Conservation (phyloP, 2,797 vertebrate genomes). For the Esox masquinongy region DNA sequence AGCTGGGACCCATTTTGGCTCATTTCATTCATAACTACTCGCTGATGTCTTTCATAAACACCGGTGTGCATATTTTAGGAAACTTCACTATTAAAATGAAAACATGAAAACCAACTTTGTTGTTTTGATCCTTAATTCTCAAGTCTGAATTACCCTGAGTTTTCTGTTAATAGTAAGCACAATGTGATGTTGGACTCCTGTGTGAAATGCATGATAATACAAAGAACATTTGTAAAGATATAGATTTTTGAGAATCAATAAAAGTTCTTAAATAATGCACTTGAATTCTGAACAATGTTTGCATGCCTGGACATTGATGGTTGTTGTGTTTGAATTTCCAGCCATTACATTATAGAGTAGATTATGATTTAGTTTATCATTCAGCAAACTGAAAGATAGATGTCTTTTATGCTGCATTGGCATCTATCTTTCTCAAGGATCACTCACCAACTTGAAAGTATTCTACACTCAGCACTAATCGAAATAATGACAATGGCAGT, state of each 20-base stretch:
- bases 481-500: slow-evolving; percentile 1
- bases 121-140: not conserved
- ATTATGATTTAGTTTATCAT: not conserved
- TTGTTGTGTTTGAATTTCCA: not conserved
- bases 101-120: not conserved
- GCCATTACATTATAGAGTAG: not conserved
- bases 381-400: not conserved
- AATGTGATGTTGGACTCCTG: not conserved
- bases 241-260: not conserved
- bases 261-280: not conserved
- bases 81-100: not conserved
- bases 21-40: too few relatives aligned
- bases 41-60: too few relatives aligned
- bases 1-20: too few relatives aligned
- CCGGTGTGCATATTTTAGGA: too few relatives aligned
- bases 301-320: not conserved
- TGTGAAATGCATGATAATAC: not conserved
- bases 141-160: not conserved
- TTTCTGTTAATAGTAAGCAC: not conserved
- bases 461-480: not conserved
- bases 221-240: not conserved
- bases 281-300: not conserved
- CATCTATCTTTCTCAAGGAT: not conserved
- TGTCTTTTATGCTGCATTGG: not conserved
- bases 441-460: not conserved